Percentiles rank a stretch among this genome's conserved stretches.
These are phyloP conservation scores for Condylostylus longicornis DNA, from an alignment of 1,140 invertebrate species.

Conservation along the genomic window DNA sequence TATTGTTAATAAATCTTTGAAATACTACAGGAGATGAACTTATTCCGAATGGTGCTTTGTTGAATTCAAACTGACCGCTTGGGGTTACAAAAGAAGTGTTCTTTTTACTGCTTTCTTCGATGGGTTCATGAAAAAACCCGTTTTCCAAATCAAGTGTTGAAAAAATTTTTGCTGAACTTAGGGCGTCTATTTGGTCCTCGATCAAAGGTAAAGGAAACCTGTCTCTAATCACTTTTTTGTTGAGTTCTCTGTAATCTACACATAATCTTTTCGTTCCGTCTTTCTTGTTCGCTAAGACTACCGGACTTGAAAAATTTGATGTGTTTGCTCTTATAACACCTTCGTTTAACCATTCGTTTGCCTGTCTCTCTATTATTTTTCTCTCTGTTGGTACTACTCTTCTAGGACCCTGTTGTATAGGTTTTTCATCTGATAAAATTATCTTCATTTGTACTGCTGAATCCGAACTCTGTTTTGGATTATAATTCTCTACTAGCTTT, in stretches of 20 bases:
- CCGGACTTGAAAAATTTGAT: conserved; percentile 13
- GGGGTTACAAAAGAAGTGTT: conserved; percentile 32
- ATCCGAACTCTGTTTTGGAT: no score
- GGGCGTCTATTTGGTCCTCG: no score
- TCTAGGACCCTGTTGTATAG: conserved; percentile 16
- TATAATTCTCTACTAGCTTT: no score
- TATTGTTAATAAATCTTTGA: conserved; percentile 26
- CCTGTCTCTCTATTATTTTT: conserved; percentile 6
- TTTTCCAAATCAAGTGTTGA: conserved; percentile 33
- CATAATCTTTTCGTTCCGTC: conserved; percentile 9
- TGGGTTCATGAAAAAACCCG: conserved; percentile 24
- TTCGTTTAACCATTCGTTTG: conserved; percentile 7
- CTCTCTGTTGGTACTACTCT: conserved; percentile 5
- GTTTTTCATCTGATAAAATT: conserved; percentile 10
- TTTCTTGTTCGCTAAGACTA: conserved; percentile 14
- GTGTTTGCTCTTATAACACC: not conserved
- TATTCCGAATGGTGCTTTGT: conserved; percentile 33
- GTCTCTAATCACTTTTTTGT: conserved; percentile 2
- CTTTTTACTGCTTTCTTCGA: conserved; percentile 7
- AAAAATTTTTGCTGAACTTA: conserved; percentile 21
- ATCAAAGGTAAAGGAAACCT: conserved; percentile 29
- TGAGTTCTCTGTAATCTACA: conserved; percentile 13
- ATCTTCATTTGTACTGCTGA: conserved; percentile 7
- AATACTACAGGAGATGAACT: conserved; percentile 29
- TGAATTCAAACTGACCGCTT: conserved; percentile 31